Evolutionary conservation across 2,888 invertebrate species (phyloP).

Genomic region (Acanthosepion lycidas): DNA sequence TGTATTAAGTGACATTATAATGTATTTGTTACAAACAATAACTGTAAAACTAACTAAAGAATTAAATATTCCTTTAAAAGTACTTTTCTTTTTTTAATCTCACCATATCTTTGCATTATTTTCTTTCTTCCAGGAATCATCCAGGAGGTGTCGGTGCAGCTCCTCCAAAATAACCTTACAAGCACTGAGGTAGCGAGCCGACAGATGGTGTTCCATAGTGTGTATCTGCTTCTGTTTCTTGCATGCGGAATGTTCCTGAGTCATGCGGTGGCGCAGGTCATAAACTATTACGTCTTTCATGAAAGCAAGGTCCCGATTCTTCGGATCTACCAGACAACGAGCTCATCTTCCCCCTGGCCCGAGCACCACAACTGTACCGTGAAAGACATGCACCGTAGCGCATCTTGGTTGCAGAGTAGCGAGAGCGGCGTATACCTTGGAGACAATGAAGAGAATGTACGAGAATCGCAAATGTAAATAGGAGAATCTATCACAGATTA

Average conservation of each 20-base stretch:
- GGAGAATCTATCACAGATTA: conserved; percentile 36
- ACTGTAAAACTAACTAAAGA: too few species aligned
- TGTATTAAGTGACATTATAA: too few species aligned
- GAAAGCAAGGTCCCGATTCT: conserved; percentile 48
- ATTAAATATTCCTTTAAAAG: neutral
- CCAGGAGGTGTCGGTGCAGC: conserved; percentile 47
- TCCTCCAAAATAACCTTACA: conserved; percentile 47
- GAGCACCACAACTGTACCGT: conserved; percentile 48
- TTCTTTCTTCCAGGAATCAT: conserved; percentile 45
- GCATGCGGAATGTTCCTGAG: conserved; percentile 61
- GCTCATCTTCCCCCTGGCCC: conserved; percentile 48
- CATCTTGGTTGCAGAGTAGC: conserved; percentile 68
- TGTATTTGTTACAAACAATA: too few species aligned
- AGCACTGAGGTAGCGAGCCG: conserved; percentile 49
- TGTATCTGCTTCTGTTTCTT: conserved; percentile 59
- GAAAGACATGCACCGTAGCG: conserved; percentile 63
- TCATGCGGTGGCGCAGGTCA: conserved; percentile 61
- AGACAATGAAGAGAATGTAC: conserved; percentile 53
- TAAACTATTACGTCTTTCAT: conserved; percentile 60
- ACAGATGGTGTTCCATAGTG: conserved; percentile 58
- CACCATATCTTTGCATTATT: neutral
- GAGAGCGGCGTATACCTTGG: conserved; percentile 68
- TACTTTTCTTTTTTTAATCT: neutral
- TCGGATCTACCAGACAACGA: conserved; percentile 48
- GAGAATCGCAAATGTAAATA: conserved; percentile 50